Evolutionary conservation across 2,888 invertebrate species (phyloP).

Genomic region (Cancer borealis): DNA sequence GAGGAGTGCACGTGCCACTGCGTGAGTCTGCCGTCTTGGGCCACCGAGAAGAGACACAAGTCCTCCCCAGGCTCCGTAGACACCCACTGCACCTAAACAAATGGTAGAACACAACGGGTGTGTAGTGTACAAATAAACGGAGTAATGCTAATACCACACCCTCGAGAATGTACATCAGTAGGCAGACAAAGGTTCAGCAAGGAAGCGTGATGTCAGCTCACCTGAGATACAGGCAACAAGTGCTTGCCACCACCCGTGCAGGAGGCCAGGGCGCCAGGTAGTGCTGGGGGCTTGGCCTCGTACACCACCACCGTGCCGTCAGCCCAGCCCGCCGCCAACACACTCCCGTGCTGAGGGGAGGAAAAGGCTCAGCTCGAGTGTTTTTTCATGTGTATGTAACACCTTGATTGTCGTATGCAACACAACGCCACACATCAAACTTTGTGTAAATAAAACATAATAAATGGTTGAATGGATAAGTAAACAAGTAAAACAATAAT

Average conservation of each 20-base stretch:
- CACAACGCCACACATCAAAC: neutral
- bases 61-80: conserved; percentile 94
- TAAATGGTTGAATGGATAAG: neutral
- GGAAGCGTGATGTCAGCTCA: neutral
- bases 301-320: conserved; percentile 95
- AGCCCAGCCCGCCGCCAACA: conserved; percentile 88
- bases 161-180: neutral
- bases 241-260: conserved; percentile 67
- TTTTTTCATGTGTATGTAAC: neutral
- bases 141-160: neutral
- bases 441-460: neutral
- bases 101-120: neutral
- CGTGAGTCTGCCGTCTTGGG: conserved; percentile 93
- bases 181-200: neutral
- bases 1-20: conserved; percentile 81
- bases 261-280: conserved; percentile 80
- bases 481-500: neutral
- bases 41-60: conserved; percentile 93
- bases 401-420: too few relatives aligned
- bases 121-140: neutral
- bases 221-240: conserved; percentile 67
- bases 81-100: conserved; percentile 90
- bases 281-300: conserved; percentile 83
- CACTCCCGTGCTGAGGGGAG: conserved; percentile 83
- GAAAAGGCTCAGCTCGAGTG: neutral